Conservation (phyloP, 2,888 invertebrate species). For the Scrobipalpa costella region DNA sequence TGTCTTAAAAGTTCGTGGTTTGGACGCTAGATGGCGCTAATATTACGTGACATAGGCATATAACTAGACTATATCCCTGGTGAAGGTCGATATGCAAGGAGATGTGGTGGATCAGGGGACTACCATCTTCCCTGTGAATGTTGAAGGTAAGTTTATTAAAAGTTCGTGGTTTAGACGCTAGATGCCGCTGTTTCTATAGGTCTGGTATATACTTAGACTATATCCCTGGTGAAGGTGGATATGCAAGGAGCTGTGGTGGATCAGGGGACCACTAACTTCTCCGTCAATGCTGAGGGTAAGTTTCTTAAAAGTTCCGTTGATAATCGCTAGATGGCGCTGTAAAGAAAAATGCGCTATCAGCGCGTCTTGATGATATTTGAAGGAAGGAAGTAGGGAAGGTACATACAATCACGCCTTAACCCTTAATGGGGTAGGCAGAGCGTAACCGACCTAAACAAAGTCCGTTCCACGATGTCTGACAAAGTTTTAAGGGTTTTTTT, state of each 20-base stretch:
- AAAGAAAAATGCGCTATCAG: too few relatives aligned
- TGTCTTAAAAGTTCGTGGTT: not conserved
- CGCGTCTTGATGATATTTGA: too few relatives aligned
- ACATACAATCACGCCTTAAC: too few relatives aligned
- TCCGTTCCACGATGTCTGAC: too few relatives aligned
- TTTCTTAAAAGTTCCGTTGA: not conserved
- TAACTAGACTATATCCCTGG: too few relatives aligned
- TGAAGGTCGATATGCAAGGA: constrained; percentile 95
- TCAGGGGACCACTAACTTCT: constrained; percentile 96
- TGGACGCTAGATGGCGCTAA: not conserved
- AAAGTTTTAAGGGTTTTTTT: too few relatives aligned
- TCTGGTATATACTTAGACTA: too few relatives aligned
- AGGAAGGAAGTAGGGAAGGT: too few relatives aligned
- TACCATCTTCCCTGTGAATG: constrained; percentile 88
- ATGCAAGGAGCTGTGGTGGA: constrained; percentile 91
- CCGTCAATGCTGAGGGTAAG: constrained; percentile 46
- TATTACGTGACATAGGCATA: too few relatives aligned
- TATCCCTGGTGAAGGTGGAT: constrained; percentile 94
- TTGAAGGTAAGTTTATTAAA: not conserved
- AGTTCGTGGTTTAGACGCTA: not conserved
- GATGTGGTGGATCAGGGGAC: constrained; percentile 91
- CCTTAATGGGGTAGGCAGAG: too few relatives aligned
- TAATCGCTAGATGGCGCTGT: not conserved
- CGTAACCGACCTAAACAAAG: too few relatives aligned
- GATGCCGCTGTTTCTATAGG: not conserved